Conservation (phyloP, 1,140 invertebrate genomes). For the Apis cerana region DNA sequence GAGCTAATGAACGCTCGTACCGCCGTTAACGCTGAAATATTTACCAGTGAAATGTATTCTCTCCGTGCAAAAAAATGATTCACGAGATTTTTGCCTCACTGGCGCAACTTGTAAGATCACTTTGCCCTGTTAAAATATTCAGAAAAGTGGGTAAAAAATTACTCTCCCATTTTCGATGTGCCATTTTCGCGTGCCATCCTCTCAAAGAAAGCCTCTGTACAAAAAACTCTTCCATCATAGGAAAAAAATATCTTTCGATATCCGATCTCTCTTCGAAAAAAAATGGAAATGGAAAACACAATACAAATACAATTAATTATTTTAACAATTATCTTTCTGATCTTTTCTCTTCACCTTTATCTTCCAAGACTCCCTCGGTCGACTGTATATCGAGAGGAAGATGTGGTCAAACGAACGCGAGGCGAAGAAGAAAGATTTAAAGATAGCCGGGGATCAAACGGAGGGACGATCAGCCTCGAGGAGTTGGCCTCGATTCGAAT, state of each 20-base stretch:
- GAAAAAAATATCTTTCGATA: no score
- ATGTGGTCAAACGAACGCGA: not conserved
- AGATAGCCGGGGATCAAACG: not conserved
- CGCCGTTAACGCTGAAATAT: not conserved
- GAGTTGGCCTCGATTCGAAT: not conserved
- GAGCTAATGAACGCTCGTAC: not conserved
- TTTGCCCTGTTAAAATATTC: not conserved
- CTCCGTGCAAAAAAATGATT: not conserved
- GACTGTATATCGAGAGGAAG: not conserved
- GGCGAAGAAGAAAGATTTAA: not conserved
- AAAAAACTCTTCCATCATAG: no score
- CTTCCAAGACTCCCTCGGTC: not conserved
- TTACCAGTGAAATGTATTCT: not conserved
- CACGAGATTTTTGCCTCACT: not conserved
- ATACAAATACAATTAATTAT: no score
- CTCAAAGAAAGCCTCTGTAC: no score
- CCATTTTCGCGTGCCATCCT: no score
- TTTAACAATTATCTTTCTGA: no score
- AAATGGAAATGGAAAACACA: no score
- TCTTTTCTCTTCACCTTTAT: no score
- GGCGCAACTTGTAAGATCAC: no score
- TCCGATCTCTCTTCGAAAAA: no score
- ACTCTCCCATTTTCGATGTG: not conserved
- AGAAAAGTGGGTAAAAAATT: not conserved
- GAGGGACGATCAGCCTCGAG: not conserved